These are phyloP conservation scores for Kryptolebias ocellatus DNA, from an alignment of 2,797 vertebrate genomes.

Conservation along the genomic window DNA sequence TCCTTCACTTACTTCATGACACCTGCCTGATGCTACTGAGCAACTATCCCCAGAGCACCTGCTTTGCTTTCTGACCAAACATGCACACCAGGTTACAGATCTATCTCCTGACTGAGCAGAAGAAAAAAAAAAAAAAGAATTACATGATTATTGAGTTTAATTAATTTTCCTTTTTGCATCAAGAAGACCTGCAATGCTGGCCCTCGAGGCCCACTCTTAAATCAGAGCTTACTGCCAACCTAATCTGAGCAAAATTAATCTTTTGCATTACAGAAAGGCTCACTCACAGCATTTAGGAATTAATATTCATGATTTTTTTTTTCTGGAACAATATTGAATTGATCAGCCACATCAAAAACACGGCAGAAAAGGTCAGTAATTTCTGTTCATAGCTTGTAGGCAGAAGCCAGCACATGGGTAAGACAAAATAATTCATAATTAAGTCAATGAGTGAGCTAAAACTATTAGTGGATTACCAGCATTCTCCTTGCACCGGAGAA, in stretches of 20 bases:
- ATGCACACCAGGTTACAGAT: slow-evolving; percentile 58
- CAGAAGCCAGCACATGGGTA: slow-evolving; percentile 32
- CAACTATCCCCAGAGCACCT: slow-evolving; percentile 36
- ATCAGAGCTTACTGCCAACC: slow-evolving; percentile 54
- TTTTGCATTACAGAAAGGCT: slow-evolving; percentile 53
- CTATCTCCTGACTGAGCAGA: slow-evolving; percentile 45
- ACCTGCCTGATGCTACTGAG: slow-evolving; percentile 63
- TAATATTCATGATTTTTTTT: slow-evolving; percentile 58
- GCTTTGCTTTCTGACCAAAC: slow-evolving; percentile 56
- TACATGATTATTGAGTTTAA: slow-evolving; percentile 74
- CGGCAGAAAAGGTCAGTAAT: slow-evolving; percentile 66
- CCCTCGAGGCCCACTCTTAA: slow-evolving; percentile 65
- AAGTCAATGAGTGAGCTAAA: slow-evolving; percentile 49
- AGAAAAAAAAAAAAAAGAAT: slow-evolving; percentile 67
- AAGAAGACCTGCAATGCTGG: slow-evolving; percentile 42
- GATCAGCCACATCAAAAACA: slow-evolving; percentile 63
- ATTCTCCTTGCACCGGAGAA: slow-evolving; percentile 19
- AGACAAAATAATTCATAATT: slow-evolving; percentile 61
- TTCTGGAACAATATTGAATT: slow-evolving; percentile 64
- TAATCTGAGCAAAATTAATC: slow-evolving; percentile 61
- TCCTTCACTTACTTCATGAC: slow-evolving; percentile 43
- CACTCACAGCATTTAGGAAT: slow-evolving; percentile 45
- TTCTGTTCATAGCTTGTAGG: slow-evolving; percentile 53
- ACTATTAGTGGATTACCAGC: slow-evolving; percentile 45
- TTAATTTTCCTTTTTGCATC: slow-evolving; percentile 68